A percentile compares a stretch with the other conserved stretches of the same genome.
phyloP scores from a whole-genome alignment of 2,113 vertebrate species.

The Pollimyrus isidori region DNA sequence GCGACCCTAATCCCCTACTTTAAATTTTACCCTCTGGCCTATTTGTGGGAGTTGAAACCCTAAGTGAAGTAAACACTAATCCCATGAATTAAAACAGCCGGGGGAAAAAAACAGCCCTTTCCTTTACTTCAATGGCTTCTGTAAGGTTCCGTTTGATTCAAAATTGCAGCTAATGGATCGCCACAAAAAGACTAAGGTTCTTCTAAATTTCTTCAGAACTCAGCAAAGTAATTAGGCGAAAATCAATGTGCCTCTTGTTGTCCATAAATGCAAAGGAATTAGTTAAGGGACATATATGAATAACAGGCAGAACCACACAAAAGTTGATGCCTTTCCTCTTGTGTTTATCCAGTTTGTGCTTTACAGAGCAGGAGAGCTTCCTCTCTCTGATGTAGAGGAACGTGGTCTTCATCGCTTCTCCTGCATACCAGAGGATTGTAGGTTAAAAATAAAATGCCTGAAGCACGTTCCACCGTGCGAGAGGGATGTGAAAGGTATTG shows the following conservation, averaged over 20 bases:
- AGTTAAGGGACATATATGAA: slow-evolving; percentile 1
- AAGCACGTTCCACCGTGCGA: not conserved
- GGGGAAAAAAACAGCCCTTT: slow-evolving; percentile 31
- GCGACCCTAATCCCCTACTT: not conserved
- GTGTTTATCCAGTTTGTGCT: not conserved
- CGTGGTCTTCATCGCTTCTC: not conserved
- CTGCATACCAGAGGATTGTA: not conserved
- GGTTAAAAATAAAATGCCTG: not conserved
- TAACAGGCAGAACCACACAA: not conserved
- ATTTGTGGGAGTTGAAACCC: slow-evolving; percentile 35
- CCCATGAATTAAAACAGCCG: slow-evolving; percentile 25
- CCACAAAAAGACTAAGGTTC: slow-evolving; percentile 13
- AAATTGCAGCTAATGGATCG: slow-evolving; percentile 32
- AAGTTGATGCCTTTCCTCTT: not conserved
- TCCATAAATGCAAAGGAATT: slow-evolving; percentile 16
- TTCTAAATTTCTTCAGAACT: slow-evolving; percentile 29
- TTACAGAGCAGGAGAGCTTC: not conserved
- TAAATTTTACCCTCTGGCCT: slow-evolving; percentile 1
- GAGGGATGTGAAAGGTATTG: not conserved
- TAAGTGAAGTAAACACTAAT: slow-evolving; percentile 47
- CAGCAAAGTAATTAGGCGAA: slow-evolving; percentile 1
- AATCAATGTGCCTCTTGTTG: slow-evolving; percentile 2
- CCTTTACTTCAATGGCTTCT: slow-evolving; percentile 37
- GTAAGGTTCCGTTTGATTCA: slow-evolving; percentile 14
- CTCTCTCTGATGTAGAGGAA: not conserved